phyloP scores from a whole-genome alignment of 2,888 invertebrate species.

The Cheilosia urbana region DNA sequence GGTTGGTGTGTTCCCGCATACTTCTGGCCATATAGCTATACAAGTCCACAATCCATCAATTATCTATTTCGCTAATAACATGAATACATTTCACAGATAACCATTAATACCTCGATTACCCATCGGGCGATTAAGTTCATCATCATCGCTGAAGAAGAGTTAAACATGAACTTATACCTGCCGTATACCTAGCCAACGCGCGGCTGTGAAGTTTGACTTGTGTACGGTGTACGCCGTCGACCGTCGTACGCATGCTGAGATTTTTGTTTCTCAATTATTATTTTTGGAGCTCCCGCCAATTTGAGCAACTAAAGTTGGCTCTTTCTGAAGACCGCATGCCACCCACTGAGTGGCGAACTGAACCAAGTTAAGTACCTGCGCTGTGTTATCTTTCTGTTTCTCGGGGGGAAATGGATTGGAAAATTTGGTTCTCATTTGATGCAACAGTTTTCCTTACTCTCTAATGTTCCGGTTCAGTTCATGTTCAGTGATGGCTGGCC shows the following conservation, averaged over 20 bases:
- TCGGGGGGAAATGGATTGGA: slow-evolving; percentile 46
- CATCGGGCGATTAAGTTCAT: slow-evolving; percentile 61
- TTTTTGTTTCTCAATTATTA: slow-evolving; percentile 31
- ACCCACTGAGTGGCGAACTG: not conserved
- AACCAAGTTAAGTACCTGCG: not conserved
- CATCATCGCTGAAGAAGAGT: slow-evolving; percentile 22
- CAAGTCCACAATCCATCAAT: slow-evolving; percentile 62
- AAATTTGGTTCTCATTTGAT: slow-evolving; percentile 28
- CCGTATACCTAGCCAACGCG: not conserved
- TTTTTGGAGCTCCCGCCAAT: slow-evolving; percentile 42
- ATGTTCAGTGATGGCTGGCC: not conserved
- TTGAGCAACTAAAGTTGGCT: slow-evolving; percentile 1
- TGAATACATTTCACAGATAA: slow-evolving; percentile 63
- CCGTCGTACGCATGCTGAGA: slow-evolving; percentile 66
- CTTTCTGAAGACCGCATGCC: slow-evolving; percentile 17
- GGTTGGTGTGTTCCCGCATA: slow-evolving; percentile 39
- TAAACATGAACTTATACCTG: slow-evolving; percentile 6
- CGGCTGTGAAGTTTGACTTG: slow-evolving; percentile 42
- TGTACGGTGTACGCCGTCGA: too few species aligned
- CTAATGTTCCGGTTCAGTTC: not conserved
- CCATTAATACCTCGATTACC: slow-evolving; percentile 55
- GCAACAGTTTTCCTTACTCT: slow-evolving; percentile 63
- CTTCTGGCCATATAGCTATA: slow-evolving; percentile 38
- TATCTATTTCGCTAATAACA: slow-evolving; percentile 72
- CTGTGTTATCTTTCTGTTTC: slow-evolving; percentile 1